Evolutionary conservation across 2,888 invertebrate genomes (phyloP), one percentile per base, ranked within the genome.

Genomic region (Poecilus cupreus): DNA sequence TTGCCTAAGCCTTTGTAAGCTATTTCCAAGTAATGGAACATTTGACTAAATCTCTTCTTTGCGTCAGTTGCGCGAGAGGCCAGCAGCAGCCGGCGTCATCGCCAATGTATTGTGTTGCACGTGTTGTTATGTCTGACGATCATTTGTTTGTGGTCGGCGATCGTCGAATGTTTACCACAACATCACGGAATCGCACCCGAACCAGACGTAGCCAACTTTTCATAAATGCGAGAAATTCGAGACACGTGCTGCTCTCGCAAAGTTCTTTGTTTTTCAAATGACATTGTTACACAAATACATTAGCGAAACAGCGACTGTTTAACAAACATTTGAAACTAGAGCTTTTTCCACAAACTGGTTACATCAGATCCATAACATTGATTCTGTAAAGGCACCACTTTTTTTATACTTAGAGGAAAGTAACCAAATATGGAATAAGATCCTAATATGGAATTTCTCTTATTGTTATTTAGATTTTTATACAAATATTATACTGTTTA

Each of bases 51-150:
- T 43, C 10, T 54, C 3, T 13, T n/a, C 10, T 16, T n/a, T 3
- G 32, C 32, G 32, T 32, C 32, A 32, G 32, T 32, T 32, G 49
- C 10, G 16, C 49, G 49, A n/a, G 49, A 32, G 32, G 37, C 37
- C 43, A 10, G 20, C 72, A 11, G 64, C 13, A 32, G 20, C 24
- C 64, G 24, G 32, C 68, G 68, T 72, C 72, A 76, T 43, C 37
- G 37, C 26, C 16, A 54, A 37, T 76, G 51, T 54, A 76, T 57
- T 51, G 20, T 74, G 16, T 76, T 57, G 76, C 76, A 76, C 54
- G 57, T 76, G 76, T 76, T 76, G 76, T 76, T 76, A 76, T 76
- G 76, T 76, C 76, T 76, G 57, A 46, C 68, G 68, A 5, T 13
- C 76, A 76, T 54, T 76, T 76, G 76, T 37, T 57, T 51, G 26